Conservation (phyloP, 2,797 vertebrate species). For the Bradypus variegatus region DNA sequence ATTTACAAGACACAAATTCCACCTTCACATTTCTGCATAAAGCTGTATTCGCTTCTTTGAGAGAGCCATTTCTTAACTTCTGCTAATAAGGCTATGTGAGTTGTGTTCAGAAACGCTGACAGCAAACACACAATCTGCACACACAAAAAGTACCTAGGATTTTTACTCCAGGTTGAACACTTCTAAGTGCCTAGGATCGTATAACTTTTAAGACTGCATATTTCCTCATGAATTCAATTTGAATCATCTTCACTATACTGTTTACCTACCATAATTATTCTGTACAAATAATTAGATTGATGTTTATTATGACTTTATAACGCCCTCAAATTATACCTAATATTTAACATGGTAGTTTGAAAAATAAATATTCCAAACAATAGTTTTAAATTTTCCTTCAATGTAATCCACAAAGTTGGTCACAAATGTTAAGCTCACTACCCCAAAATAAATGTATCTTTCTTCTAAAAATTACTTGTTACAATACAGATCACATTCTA, state of each 20-base stretch:
- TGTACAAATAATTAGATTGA: slow-evolving; percentile 14
- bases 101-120: slow-evolving; percentile 18
- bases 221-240: slow-evolving; percentile 34
- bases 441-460: slow-evolving; percentile 32
- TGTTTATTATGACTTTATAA: background rate
- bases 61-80: slow-evolving; percentile 15
- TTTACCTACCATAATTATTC: background rate
- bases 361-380: slow-evolving; percentile 43
- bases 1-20: slow-evolving; percentile 26
- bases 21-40: slow-evolving; percentile 52
- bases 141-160: background rate
- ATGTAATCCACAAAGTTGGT: background rate
- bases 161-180: background rate
- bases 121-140: background rate
- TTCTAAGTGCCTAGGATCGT: background rate
- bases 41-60: slow-evolving; percentile 48
- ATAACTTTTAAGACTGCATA: background rate
- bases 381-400: slow-evolving; percentile 26
- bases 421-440: slow-evolving; percentile 14
- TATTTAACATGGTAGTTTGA: slow-evolving; percentile 30
- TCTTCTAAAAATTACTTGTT: slow-evolving; percentile 31
- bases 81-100: slow-evolving; percentile 41
- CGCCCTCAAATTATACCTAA: slow-evolving; percentile 16
- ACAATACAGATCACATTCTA: slow-evolving; percentile 11
- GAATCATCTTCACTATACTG: background rate